Evolutionary conservation across 2,113 vertebrate genomes (phyloP).

Genomic region (Vimba vimba): DNA sequence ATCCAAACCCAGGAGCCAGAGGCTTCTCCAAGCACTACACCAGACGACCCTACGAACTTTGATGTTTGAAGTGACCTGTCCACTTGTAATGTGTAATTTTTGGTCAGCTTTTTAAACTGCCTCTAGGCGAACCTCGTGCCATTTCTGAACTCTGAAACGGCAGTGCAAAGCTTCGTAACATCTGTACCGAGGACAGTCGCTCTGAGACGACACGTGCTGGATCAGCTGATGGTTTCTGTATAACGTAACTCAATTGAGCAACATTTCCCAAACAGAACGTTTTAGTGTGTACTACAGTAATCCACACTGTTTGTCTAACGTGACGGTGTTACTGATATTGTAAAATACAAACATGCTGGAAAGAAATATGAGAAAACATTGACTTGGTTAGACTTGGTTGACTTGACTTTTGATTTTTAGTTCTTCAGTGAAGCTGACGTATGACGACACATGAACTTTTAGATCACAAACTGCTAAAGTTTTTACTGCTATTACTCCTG

Average conservation of each 20-base stretch:
- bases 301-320: constrained; percentile 73
- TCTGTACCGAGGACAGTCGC: constrained; percentile 59
- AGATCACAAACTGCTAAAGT: constrained; percentile 78
- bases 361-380: constrained; percentile 70
- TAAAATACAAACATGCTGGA: constrained; percentile 74
- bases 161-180: constrained; percentile 52
- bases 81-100: constrained; percentile 37
- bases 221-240: constrained; percentile 46
- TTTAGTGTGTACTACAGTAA: constrained; percentile 58
- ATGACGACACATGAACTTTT: constrained; percentile 73
- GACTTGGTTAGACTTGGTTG: constrained; percentile 69
- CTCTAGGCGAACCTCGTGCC: constrained; percentile 50
- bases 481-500: constrained; percentile 75
- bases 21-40: constrained; percentile 39
- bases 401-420: constrained; percentile 73
- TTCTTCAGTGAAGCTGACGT: constrained; percentile 68
- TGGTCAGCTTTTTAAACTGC: constrained; percentile 59
- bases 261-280: constrained; percentile 67
- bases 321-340: constrained; percentile 61
- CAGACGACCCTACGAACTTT: constrained; percentile 37
- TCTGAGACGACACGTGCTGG: constrained; percentile 56
- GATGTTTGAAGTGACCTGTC: constrained; percentile 56
- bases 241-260: constrained; percentile 51
- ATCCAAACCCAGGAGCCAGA: constrained; percentile 45
- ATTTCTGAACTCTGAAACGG: constrained; percentile 53